Conservation (phyloP, 2,113 vertebrate species). For the Prunella fulvescens region DNA sequence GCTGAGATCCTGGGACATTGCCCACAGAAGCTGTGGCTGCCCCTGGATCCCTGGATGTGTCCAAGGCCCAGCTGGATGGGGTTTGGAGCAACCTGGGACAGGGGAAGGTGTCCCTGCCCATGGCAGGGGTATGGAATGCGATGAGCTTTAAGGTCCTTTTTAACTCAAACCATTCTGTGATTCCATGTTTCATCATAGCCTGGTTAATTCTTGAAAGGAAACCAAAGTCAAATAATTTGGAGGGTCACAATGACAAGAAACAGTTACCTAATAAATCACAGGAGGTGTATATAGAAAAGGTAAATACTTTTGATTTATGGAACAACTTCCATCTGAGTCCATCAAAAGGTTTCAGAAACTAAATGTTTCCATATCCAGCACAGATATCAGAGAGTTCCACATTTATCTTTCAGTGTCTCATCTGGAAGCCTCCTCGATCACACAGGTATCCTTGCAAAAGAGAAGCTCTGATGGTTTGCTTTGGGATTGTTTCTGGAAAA, state of each 20-base stretch:
- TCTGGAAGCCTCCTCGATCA: not conserved
- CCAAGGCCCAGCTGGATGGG: fast-evolving
- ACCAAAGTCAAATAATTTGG: not conserved
- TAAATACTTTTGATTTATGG: not conserved
- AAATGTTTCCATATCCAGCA: not conserved
- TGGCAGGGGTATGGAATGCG: fast-evolving
- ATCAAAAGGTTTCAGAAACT: not conserved
- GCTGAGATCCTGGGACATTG: not conserved
- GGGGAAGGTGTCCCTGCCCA: not conserved
- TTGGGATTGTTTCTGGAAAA: not conserved
- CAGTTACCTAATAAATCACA: not conserved
- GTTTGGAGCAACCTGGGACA: not conserved
- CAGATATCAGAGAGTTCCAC: not conserved
- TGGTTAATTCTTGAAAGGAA: not conserved
- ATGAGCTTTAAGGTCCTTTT: not conserved
- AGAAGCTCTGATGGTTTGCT: not conserved
- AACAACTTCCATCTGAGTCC: not conserved
- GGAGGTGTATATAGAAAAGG: not conserved
- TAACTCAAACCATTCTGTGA: not conserved
- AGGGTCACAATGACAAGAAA: not conserved
- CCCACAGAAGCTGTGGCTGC: not conserved
- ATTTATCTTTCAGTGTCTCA: not conserved
- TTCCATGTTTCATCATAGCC: not conserved
- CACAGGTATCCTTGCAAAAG: not conserved
- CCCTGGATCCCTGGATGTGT: not conserved